Evolutionary conservation across 2,113 vertebrate species (phyloP), one percentile per base, ranked within the genome.

Genomic region (Mormoops blainvillei): DNA sequence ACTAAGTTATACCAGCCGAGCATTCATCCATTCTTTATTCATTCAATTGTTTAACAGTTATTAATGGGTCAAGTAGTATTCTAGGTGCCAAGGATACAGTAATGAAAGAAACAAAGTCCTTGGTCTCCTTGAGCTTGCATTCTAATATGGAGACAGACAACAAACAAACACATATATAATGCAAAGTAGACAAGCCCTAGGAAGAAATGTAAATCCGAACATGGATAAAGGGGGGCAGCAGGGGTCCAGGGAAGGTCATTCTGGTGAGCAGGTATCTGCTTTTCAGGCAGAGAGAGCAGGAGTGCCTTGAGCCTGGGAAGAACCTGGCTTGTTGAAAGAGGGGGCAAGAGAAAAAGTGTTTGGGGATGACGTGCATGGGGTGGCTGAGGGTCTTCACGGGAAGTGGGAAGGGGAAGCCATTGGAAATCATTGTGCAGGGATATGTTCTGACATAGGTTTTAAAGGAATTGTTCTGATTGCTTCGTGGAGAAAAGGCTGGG

Each of bases 181-280:
- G 36, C 22, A 61, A 84, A n/a, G 43, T 43, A 56, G 41, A 24
- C 31, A 48, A 52, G 31, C 28, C 24, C 50, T 74, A 33, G 74
- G 74, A 33, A 41, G 56, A 73, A 73, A 78, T 63, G 61, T 36
- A 54, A 58, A 58, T 71, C 7, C 52, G 54, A 26, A 18, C 26
- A 24, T 0, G 0, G 38, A 31, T 10, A 5, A 10, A 5, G 61
- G 33, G 33, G 41, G 11, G 8, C 43, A 8, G 10, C 15, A 5
- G 16, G 4, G 28, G 48, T 14, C 8, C 2, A 1, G 20, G 20
- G 14, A 20, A 81, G 9, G 26, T 58, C 15, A 1, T 31, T 82
- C 12, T n/a, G 33, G 14, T 50, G 45, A 63, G 61, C 56, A 38
- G 54, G 68, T 16, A 31, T 45, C 67, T 38, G 28, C 63, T 80